Base-by-base conservation (phyloP, 2,888 invertebrate genomes). In the Dusona sp. region DNA sequence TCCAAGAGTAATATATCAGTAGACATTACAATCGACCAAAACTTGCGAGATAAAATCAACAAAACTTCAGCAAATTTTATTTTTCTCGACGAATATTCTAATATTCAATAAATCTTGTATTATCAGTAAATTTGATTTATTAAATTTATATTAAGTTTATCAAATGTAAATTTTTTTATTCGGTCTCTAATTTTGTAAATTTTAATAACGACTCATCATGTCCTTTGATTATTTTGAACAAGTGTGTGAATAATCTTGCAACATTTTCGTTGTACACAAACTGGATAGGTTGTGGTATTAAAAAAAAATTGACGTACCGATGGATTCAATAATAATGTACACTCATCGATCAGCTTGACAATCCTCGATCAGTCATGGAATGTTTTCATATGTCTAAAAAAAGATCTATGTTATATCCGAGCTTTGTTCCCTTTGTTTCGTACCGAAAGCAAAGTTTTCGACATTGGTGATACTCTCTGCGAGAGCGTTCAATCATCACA, bases 301-400 rank as follows among this genome's bases (percentile, higher is more conserved):
- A 54, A 65, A 29, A 45, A 61, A 13, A 77, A 51, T 48, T 13
- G 33, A 22, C 11, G 36, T 78, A 33, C n/a, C 11, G 67, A 74
- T 64, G 38, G 73, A 78, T 72, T 78, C 22, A 77, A 81, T 81
- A 77, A 67, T 38, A 57, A 68, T 45, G 38, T 29, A 51, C 22
- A 73, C 51, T 33, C 73, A 78, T 85, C 85, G 61, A 85, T 85
- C 85, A 85, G 64, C 57, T 33, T 22, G 25, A 19, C 38, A 13
- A 61, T 51, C 54, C 42, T 36, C 85, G 74, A 82, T 85, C 81
- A 85, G 82, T 85, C 85, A 82, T 38, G 42, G 48, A 57, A 68
- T 74, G 36, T 61, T 81, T 82, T 73, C 48, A 6, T 11, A 42
- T 51, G 19, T 67, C 36, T 45, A 19, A 29, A 33, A 57, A 75